Evolutionary conservation across 2,113 vertebrate species (phyloP).

Genomic region (Mohoua ochrocephala): DNA sequence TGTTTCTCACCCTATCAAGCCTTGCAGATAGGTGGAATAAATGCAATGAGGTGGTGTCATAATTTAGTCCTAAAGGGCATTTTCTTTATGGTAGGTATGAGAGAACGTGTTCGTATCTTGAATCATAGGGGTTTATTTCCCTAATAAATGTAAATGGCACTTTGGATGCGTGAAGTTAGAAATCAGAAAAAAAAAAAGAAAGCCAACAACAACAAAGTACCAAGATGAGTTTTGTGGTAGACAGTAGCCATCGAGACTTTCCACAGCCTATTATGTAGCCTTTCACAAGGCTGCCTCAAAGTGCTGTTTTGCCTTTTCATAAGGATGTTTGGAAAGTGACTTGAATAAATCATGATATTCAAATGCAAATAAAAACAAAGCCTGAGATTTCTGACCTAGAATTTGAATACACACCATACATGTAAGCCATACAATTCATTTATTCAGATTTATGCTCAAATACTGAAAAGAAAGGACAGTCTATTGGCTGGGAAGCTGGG

Average conservation of each 20-base stretch:
- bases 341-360: not conserved
- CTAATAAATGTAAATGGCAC: not conserved
- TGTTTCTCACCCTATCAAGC: not conserved
- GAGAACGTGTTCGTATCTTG: not conserved
- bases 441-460: not conserved
- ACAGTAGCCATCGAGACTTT: not conserved
- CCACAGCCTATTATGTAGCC: not conserved
- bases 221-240: not conserved
- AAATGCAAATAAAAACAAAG: not conserved
- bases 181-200: not conserved
- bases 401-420: not conserved
- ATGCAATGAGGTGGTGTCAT: not conserved
- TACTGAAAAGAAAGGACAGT: not conserved
- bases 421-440: not conserved
- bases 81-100: not conserved
- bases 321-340: not conserved
- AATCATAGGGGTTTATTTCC: not conserved
- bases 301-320: not conserved
- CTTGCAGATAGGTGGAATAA: not conserved
- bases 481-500: not conserved
- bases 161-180: not conserved
- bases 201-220: not conserved
- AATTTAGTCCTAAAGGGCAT: not conserved
- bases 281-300: not conserved
- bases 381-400: not conserved